Evolutionary conservation across 1,140 invertebrate genomes (phyloP).

Genomic region (Sminthurides bifidus): DNA sequence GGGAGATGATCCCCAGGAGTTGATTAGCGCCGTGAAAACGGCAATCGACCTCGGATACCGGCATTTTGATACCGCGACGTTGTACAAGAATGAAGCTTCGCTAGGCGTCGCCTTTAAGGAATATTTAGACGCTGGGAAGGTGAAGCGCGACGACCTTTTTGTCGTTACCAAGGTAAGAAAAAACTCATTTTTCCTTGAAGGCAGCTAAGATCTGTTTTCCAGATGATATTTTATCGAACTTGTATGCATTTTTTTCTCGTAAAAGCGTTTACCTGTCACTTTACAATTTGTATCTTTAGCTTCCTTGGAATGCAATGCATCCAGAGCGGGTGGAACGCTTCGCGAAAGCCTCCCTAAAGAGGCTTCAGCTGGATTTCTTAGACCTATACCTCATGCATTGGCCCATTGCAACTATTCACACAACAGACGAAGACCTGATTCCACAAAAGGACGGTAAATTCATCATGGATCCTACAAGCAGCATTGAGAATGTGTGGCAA

Average conservation of each 20-base stretch:
- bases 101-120: constrained; percentile 62
- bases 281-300: constrained; percentile 17
- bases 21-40: constrained; percentile 51
- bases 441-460: constrained; percentile 25
- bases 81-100: constrained; percentile 66
- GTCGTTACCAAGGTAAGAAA: not conserved
- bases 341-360: constrained; percentile 35
- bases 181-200: not conserved
- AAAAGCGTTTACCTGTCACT: no score
- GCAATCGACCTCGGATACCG: constrained; percentile 55
- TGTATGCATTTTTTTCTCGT: no score
- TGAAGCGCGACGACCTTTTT: constrained; percentile 61
- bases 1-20: constrained; percentile 46
- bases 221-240: no score
- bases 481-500: constrained; percentile 21
- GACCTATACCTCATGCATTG: constrained; percentile 59
- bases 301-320: constrained; percentile 33
- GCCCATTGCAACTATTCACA: constrained; percentile 52
- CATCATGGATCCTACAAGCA: constrained; percentile 5
- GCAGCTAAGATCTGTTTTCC: no score
- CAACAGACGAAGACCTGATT: constrained; percentile 21
- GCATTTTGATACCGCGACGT: constrained; percentile 68
- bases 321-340: constrained; percentile 37
- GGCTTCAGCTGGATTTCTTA: constrained; percentile 36
- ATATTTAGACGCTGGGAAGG: constrained; percentile 54